Conservation (phyloP, 1,140 invertebrate species). For the Himalopsyche phryganea region DNA sequence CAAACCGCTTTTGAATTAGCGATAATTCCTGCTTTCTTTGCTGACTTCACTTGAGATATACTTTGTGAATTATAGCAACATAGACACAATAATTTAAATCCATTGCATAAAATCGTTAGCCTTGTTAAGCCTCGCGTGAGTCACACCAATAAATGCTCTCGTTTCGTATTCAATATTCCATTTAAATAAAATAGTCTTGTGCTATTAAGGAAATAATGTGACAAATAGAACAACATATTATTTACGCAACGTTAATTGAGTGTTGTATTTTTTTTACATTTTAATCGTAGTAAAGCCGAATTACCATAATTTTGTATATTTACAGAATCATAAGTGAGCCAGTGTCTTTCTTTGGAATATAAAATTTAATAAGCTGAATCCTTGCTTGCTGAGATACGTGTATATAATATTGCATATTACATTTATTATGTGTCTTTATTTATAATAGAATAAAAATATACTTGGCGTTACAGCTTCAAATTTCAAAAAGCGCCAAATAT, state of each 20-base stretch:
- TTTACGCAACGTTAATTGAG: background rate
- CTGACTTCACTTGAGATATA: too few relatives aligned
- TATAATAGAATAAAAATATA: too few relatives aligned
- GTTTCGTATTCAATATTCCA: background rate
- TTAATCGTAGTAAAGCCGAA: background rate
- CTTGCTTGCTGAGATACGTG: too few relatives aligned
- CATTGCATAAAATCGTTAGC: constrained; percentile 6
- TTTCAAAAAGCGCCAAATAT: too few relatives aligned
- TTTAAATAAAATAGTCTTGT: constrained; percentile 8
- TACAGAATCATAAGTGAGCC: background rate
- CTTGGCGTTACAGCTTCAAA: too few relatives aligned
- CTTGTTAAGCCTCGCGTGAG: background rate
- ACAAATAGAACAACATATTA: background rate
- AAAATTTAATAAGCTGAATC: too few relatives aligned
- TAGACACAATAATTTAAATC: background rate
- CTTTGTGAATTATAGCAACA: too few relatives aligned
- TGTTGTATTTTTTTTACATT: background rate
- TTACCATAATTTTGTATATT: background rate
- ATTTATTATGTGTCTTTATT: too few relatives aligned
- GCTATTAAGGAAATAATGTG: background rate
- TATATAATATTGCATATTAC: too few relatives aligned
- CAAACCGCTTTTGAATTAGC: too few relatives aligned
- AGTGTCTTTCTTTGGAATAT: too few relatives aligned
- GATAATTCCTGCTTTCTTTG: too few relatives aligned
- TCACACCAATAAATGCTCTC: constrained; percentile 3